phyloP scores from a whole-genome alignment of 2,797 vertebrate species.

The Cirrhinus molitorella region DNA sequence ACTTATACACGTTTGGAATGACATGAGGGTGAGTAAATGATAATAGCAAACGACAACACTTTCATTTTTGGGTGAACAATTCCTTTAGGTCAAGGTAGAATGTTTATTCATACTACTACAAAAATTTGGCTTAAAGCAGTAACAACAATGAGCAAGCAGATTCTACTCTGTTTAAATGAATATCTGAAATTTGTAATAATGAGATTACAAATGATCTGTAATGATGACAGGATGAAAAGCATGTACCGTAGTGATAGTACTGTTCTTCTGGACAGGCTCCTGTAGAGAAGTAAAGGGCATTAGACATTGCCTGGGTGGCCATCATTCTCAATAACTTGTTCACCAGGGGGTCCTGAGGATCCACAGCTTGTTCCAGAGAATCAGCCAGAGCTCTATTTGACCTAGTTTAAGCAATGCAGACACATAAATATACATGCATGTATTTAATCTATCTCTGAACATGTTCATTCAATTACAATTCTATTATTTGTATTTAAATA shows the following conservation, averaged over 20 bases:
- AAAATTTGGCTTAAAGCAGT: not conserved
- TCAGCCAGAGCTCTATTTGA: slow-evolving; percentile 92
- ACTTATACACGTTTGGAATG: not conserved
- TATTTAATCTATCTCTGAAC: not conserved
- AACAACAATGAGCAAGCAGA: not conserved
- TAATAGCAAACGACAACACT: no score
- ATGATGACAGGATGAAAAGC: not conserved
- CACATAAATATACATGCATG: not conserved
- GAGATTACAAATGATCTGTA: not conserved
- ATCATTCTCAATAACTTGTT: slow-evolving; percentile 90
- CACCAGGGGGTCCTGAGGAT: slow-evolving; percentile 86
- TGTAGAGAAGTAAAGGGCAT: slow-evolving; percentile 92
- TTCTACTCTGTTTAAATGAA: not conserved
- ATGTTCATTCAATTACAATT: not conserved
- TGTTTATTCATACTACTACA: not conserved
- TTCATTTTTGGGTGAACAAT: not conserved
- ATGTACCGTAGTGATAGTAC: slow-evolving; percentile 91
- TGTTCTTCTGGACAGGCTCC: slow-evolving; percentile 83
- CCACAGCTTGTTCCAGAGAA: slow-evolving; percentile 88
- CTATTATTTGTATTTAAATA: no score
- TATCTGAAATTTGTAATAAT: not conserved
- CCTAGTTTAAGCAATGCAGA: slow-evolving; percentile 70
- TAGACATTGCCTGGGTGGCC: slow-evolving; percentile 96
- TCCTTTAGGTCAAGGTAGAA: not conserved
- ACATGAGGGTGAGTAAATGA: not conserved